Evolutionary conservation across 2,888 invertebrate genomes (phyloP).

Genomic region (Acleris sparsana): DNA sequence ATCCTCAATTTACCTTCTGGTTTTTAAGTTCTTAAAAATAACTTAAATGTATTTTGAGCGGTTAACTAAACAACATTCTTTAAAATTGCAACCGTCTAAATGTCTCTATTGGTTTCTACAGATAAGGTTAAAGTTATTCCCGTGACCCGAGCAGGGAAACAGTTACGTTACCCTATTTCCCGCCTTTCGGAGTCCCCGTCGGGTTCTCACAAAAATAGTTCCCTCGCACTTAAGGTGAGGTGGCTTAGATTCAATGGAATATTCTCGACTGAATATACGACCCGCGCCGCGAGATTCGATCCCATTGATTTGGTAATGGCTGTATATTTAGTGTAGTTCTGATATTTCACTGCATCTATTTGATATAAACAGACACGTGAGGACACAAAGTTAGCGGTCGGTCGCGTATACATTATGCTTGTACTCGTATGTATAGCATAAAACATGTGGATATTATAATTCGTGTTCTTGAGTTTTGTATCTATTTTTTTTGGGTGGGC

Average conservation of each 20-base stretch:
- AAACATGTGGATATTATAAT: too few species aligned
- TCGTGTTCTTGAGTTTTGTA: too few species aligned
- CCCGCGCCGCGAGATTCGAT: conserved; percentile 52
- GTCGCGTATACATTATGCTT: too few species aligned
- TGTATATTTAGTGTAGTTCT: not conserved
- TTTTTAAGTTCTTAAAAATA: not conserved
- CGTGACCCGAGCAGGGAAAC: conserved; percentile 37
- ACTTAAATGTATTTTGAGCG: too few species aligned
- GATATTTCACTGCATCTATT: conserved; percentile 1
- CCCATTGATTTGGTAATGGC: conserved; percentile 39
- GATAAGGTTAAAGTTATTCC: conserved; percentile 24
- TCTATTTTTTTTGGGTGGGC: not conserved
- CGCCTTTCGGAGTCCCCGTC: conserved; percentile 51
- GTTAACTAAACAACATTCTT: not conserved
- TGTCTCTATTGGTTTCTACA: conserved; percentile 8
- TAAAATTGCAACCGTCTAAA: not conserved
- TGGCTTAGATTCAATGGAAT: conserved; percentile 69
- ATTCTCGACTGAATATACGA: conserved; percentile 56
- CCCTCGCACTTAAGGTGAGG: conserved; percentile 60
- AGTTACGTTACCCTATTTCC: conserved; percentile 42
- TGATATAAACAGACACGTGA: too few species aligned
- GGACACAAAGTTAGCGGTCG: too few species aligned
- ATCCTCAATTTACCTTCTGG: too few species aligned
- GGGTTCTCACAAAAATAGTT: conserved; percentile 68
- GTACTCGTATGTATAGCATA: too few species aligned